phyloP scores from a whole-genome alignment of 2,888 invertebrate genomes.

The Eristalis pertinax region DNA sequence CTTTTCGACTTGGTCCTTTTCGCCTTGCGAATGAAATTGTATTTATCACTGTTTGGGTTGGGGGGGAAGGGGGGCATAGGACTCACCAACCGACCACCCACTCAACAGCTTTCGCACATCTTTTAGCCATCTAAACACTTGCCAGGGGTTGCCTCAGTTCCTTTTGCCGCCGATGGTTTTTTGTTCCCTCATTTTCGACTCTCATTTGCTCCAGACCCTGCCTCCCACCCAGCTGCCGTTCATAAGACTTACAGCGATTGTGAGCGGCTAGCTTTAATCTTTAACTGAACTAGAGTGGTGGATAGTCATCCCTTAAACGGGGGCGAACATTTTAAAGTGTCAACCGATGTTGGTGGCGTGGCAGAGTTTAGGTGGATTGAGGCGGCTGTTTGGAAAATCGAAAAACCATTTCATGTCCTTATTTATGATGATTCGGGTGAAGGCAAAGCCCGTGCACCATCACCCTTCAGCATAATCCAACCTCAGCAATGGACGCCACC shows the following conservation, averaged over 20 bases:
- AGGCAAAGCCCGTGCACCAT: not conserved
- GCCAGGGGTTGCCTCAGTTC: constrained; percentile 23
- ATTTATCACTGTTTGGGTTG: constrained; percentile 51
- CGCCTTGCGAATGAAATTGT: constrained; percentile 28
- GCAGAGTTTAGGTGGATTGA: constrained; percentile 3
- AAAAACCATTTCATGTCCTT: constrained; percentile 53
- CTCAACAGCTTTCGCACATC: constrained; percentile 62
- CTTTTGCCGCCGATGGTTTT: not conserved
- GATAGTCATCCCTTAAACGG: constrained; percentile 1
- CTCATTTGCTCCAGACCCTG: constrained; percentile 49
- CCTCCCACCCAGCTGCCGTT: constrained; percentile 34
- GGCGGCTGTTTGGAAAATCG: constrained; percentile 18
- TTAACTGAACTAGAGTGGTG: constrained; percentile 24
- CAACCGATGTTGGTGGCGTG: not conserved
- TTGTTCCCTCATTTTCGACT: constrained; percentile 31
- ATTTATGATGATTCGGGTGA: constrained; percentile 38
- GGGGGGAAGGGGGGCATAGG: not conserved
- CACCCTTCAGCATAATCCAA: constrained; percentile 39
- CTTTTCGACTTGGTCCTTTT: constrained; percentile 16
- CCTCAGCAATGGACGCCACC: constrained; percentile 32
- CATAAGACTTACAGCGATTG: constrained; percentile 67
- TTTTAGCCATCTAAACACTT: constrained; percentile 56
- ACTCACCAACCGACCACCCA: not conserved
- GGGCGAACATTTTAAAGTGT: constrained; percentile 44
- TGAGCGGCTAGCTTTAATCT: constrained; percentile 70